Base-by-base conservation (phyloP, 2,797 vertebrate species). In the Esox lucius region DNA sequence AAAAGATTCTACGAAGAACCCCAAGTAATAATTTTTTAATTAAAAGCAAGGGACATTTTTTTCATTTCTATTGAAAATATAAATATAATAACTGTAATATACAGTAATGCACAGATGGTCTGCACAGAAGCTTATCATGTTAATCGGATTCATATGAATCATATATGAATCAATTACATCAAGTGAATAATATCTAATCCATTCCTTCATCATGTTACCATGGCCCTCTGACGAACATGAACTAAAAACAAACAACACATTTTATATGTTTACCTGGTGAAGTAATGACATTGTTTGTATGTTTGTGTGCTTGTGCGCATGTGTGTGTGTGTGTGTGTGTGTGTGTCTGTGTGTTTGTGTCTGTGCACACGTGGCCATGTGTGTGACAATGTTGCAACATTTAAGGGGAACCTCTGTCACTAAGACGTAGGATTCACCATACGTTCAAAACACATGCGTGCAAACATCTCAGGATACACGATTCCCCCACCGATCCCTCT, bases 351-450 rank as follows among this genome's bases (percentile, higher is more conserved):
- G 4, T 59, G 53, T 59, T 17, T 59, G 19, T 19, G 51, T 56
- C 16, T 53, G 53, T 22, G n/a, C n/a, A 22, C 7, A n/a, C 17
- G 62, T 65, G 26, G 4, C 13, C 28, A 6, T 64, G 62, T 17
- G 13, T 69, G 42, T 69, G 22, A 48, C 68, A 69, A 49, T 49
- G 42, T 8, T 49, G 22, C 46, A 24, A 69, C 22, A 42, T 69
- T 46, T 22, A 16, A 28, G 5, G 22, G n/a, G 68, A 2, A 15
- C 42, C 68, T 28, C 6, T 28, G 68, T 24, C n/a, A 48, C 68
- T 4, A 48, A 69, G 26, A 69, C 9, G 7, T 26, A 51, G 48
- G 51, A 53, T 70, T 70, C 68, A 70, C 68, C 48, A 51, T 70
- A 51, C 53, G 11, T 22, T 8, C 8, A 56, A 16, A n/a, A 24